These are phyloP conservation scores for Drosophila suboccidentalis DNA, from an alignment of 2,888 invertebrate genomes.

Conservation along the genomic window DNA sequence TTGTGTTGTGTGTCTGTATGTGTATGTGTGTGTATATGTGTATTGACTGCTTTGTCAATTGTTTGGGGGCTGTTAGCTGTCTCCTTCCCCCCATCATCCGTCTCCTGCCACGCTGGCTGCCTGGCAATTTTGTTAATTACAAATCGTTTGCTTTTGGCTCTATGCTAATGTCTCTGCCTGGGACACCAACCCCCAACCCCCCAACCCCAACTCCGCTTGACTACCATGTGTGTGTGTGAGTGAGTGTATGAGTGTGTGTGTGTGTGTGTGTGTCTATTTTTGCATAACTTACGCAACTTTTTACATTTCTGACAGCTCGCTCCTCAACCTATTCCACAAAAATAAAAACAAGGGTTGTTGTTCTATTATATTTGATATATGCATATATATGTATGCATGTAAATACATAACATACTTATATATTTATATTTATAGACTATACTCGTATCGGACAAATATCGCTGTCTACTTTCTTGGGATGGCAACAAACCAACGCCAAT, in stretches of 20 bases:
- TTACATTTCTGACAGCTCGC: constrained; percentile 62
- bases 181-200: constrained; percentile 33
- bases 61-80: constrained; percentile 54
- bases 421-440: constrained; percentile 38
- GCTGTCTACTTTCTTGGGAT: constrained; percentile 36
- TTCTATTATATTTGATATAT: constrained; percentile 50
- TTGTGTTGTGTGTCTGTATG: constrained; percentile 34
- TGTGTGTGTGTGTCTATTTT: constrained; percentile 60
- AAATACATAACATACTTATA: background rate
- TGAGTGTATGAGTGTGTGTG: constrained; percentile 25
- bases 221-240: constrained; percentile 28
- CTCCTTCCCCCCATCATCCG: constrained; percentile 1
- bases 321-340: background rate
- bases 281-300: constrained; percentile 71
- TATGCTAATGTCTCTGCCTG: constrained; percentile 68
- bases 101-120: constrained; percentile 67
- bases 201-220: constrained; percentile 6
- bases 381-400: constrained; percentile 4
- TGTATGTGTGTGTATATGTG: constrained; percentile 40
- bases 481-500: constrained; percentile 54
- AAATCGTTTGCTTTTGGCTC: constrained; percentile 79
- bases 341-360: constrained; percentile 57
- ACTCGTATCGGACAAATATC: constrained; percentile 47
- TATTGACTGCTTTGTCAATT: constrained; percentile 79
- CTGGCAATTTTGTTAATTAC: constrained; percentile 86